Evolutionary conservation across 2,888 invertebrate genomes (phyloP), one percentile per base, ranked within the genome.

Genomic region (Apocheima hispidaria): DNA sequence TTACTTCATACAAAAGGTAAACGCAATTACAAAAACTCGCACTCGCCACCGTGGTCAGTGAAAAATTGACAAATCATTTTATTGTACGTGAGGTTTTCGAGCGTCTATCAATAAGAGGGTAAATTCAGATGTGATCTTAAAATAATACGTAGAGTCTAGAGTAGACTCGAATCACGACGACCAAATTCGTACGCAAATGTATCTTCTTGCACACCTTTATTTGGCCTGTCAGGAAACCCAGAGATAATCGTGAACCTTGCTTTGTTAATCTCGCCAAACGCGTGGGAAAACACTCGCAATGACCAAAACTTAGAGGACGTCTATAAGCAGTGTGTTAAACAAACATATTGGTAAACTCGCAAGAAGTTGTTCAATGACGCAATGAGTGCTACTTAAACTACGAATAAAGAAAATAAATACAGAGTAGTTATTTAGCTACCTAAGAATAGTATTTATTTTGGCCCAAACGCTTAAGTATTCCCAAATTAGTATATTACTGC

Each of bases 221-320:
- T 48, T 40, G 30, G 55, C 35, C 12, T 23, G 46, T 18, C 61
- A 56, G 61, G 61, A 62, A 62, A 52, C 61, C 16, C 36, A 44
- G 10, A 54, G 56, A 56, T 57, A 56, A 62, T 21, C 16, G n/a
- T 16, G 21, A 43, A 57, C 61, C 56, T 57, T 57, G 61, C 48
- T 30, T 57, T 53, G 61, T 62, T 40, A 38, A 49, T 28, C 26
- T 35, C 6, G 7, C 41, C 23, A 54, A 7, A 21, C 6, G 60
- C 50, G 60, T 60, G 60, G 60, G 60, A 60, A 60, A 33, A 20
- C 26, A 41, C 43, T 44, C 62, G 52, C 55, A 71, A 73, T 55
- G 55, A 23, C 35, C 54, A 43, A 61, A 65, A 65, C 63, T 52
- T 51, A 55, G 53, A 52, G 61, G 20, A 51, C 60, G 40, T 14